Evolutionary conservation across 2,113 vertebrate genomes (phyloP).

Genomic region (Varanus salvator): DNA sequence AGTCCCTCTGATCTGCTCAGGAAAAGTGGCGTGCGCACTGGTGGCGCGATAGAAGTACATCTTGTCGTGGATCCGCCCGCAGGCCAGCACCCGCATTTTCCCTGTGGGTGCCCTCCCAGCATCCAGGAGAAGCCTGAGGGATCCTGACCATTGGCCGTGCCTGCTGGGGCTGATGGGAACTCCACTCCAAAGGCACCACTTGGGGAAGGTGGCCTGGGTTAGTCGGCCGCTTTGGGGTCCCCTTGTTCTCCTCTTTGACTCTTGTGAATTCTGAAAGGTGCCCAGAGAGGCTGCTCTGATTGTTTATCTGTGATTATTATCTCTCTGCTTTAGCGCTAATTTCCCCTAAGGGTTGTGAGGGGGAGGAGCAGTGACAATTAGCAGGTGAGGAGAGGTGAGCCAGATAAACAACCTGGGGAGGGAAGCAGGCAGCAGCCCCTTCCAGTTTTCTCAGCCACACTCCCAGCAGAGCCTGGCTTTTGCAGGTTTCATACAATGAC

Average conservation of each 20-base stretch:
- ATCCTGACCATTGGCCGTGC: too few species aligned
- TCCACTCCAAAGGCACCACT: too few species aligned
- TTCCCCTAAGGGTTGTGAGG: constrained; percentile 15
- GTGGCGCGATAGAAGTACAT: too few species aligned
- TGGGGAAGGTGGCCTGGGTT: background rate
- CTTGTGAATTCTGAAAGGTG: background rate
- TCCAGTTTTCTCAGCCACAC: background rate
- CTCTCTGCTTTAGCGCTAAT: background rate
- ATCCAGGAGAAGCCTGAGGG: too few species aligned
- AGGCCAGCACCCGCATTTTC: background rate
- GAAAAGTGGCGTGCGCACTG: background rate
- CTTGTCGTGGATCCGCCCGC: too few species aligned
- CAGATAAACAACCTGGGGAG: constrained; percentile 21
- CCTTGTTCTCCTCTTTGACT: background rate
- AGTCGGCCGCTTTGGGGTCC: too few species aligned
- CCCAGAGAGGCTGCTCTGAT: background rate
- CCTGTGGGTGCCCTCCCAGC: too few species aligned
- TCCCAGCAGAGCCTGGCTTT: background rate
- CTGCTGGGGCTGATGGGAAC: too few species aligned
- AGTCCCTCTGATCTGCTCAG: background rate
- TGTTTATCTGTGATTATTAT: constrained; percentile 13
- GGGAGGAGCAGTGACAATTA: constrained; percentile 1
- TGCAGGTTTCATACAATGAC: background rate
- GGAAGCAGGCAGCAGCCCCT: background rate
- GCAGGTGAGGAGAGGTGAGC: background rate